phyloP scores from a whole-genome alignment of 2,113 vertebrate species.

The Bubo bubo region DNA sequence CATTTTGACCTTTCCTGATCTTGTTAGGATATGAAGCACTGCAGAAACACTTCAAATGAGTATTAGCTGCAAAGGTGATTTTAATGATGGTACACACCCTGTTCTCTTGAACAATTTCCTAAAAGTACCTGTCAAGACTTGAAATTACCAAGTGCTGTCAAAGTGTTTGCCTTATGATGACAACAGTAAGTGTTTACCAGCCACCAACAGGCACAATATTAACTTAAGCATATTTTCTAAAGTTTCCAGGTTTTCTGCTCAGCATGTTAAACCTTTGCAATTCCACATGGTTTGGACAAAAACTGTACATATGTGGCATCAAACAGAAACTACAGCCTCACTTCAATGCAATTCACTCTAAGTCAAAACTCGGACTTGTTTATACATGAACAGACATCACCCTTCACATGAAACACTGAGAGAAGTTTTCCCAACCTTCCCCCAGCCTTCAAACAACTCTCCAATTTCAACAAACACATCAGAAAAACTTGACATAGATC shows the following conservation, averaged over 20 bases:
- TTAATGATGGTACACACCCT: constrained; percentile 12
- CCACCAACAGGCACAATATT: neutral
- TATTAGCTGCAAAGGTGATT: neutral
- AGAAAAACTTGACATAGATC: neutral
- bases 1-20: neutral
- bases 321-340: neutral
- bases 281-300: neutral
- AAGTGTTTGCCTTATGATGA: neutral
- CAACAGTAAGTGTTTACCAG: neutral
- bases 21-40: neutral
- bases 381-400: neutral
- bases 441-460: neutral
- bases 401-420: neutral
- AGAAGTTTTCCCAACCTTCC: neutral
- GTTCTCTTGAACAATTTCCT: constrained; percentile 36
- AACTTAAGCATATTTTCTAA: neutral
- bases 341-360: neutral
- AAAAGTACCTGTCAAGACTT: constrained; percentile 32
- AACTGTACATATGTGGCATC: neutral
- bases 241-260: neutral
- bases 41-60: neutral
- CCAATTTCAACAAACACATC: neutral
- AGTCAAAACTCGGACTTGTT: neutral
- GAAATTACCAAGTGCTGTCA: neutral
- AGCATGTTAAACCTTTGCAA: neutral